Evolutionary conservation across 2,888 invertebrate species (phyloP).

Genomic region (Cistogaster globosa): DNA sequence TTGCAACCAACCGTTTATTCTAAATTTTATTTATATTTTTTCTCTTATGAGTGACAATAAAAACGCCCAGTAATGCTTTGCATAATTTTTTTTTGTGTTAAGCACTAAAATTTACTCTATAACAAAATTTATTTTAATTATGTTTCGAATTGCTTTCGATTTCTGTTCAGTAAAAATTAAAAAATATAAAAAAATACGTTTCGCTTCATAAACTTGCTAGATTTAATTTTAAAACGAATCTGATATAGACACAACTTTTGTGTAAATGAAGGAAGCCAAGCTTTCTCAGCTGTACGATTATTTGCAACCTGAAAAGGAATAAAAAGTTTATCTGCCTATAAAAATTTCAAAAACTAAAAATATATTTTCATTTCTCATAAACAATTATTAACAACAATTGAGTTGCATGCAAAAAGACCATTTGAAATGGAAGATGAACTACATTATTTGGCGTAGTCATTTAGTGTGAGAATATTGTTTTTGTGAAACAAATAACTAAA

Average conservation of each 20-base stretch:
- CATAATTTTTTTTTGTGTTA: slow-evolving; percentile 7
- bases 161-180: background rate
- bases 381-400: too few species aligned
- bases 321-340: slow-evolving; percentile 31
- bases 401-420: too few species aligned
- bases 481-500: background rate
- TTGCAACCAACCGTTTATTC: background rate
- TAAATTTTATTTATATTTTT: slow-evolving; percentile 46
- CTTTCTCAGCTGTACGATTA: too few species aligned
- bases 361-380: slow-evolving; percentile 64
- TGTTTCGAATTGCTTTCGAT: slow-evolving; percentile 17
- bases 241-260: too few species aligned
- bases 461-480: too few species aligned
- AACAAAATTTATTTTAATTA: too few species aligned
- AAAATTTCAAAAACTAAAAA: too few species aligned
- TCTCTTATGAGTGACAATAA: slow-evolving; percentile 45
- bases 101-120: background rate
- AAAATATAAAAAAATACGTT: background rate
- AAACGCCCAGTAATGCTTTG: slow-evolving; percentile 28
- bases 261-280: too few species aligned
- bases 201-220: slow-evolving; percentile 20
- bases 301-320: slow-evolving; percentile 32
- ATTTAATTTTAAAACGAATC: too few species aligned
- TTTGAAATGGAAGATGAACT: background rate
- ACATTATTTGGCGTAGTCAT: background rate